A percentile compares a stretch with the other conserved stretches of the same genome.
These are phyloP conservation scores for Hiodon tergisus DNA, from an alignment of 2,113 vertebrate species.

Conservation along the genomic window DNA sequence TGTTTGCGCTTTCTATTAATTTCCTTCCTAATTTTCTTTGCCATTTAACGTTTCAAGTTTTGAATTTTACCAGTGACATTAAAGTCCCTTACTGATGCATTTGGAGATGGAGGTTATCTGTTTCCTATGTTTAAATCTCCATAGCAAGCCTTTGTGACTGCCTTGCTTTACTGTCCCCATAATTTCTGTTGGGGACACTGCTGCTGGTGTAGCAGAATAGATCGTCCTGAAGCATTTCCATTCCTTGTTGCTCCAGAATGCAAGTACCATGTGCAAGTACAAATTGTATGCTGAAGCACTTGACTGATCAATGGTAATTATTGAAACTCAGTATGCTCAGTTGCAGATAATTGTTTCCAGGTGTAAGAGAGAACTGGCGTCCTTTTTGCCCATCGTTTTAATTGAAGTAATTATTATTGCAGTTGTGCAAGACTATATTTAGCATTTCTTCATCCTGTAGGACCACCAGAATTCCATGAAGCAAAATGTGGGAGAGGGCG, in stretches of 20 bases:
- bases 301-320: conserved; percentile 54
- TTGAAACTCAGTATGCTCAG: conserved; percentile 39
- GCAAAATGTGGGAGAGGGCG: conserved; percentile 16
- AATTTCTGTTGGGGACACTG: background rate
- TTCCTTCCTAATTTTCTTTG: background rate
- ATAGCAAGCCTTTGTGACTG: background rate
- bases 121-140: background rate
- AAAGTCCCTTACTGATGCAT: background rate
- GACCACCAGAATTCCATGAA: background rate
- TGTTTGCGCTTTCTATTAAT: background rate
- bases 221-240: background rate
- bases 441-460: conserved; percentile 31
- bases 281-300: conserved; percentile 25
- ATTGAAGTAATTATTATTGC: conserved; percentile 56
- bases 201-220: background rate
- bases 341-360: conserved; percentile 61
- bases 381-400: conserved; percentile 55
- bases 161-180: background rate
- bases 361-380: conserved; percentile 56
- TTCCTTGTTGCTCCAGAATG: conserved; percentile 5
- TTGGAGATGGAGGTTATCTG: background rate
- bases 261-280: conserved; percentile 32
- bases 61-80: background rate
- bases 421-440: conserved; percentile 34
- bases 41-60: background rate